Percentiles rank a stretch among this genome's conserved stretches.
Evolutionary conservation across 2,797 vertebrate species (phyloP).

Genomic region (Halcyon badia): DNA sequence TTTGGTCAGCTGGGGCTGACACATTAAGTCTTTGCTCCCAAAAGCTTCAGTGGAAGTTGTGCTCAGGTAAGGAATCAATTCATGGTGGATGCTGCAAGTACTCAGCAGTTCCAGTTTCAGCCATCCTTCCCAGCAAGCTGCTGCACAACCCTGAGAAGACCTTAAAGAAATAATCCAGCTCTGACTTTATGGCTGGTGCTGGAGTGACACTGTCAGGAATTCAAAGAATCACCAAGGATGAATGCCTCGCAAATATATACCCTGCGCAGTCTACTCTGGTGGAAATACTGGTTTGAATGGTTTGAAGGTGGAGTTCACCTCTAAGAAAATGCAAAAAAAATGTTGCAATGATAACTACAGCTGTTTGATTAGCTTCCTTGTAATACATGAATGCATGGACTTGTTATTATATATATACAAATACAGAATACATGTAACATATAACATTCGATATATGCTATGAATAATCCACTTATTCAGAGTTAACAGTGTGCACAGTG

Average conservation of each 20-base stretch:
- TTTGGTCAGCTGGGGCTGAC: not conserved
- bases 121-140: not conserved
- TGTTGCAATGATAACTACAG: not conserved
- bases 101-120: not conserved
- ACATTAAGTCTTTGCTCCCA: not conserved
- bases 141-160: not conserved
- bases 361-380: not conserved
- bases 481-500: not conserved
- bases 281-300: not conserved
- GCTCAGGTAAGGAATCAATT: not conserved
- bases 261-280: fast-evolving
- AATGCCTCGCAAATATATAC: not conserved
- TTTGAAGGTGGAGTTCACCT: not conserved
- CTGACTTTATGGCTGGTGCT: not conserved
- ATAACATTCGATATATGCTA: not conserved
- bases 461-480: not conserved
- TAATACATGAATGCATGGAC: not conserved
- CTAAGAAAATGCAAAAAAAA: not conserved
- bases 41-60: not conserved
- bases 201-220: not conserved
- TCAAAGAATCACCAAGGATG: not conserved
- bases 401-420: not conserved
- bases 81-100: not conserved
- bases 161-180: not conserved
- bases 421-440: not conserved